phyloP scores from a whole-genome alignment of 2,113 vertebrate genomes.

The Oplegnathus fasciatus region DNA sequence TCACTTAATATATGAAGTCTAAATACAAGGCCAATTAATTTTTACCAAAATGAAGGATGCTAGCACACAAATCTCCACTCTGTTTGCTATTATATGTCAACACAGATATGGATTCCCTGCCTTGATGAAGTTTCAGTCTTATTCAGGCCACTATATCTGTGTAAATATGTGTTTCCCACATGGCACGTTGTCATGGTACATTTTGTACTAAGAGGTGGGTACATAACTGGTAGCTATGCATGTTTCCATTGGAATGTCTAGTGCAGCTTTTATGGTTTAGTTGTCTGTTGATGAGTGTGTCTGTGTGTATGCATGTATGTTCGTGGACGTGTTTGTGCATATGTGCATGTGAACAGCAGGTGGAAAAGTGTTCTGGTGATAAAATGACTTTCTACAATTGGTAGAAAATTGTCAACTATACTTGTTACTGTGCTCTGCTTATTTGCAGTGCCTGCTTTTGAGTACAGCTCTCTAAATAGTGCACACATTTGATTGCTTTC shows the following conservation, averaged over 20 bases:
- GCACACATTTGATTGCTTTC: constrained; percentile 49
- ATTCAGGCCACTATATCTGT: constrained; percentile 59
- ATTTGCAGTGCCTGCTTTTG: constrained; percentile 46
- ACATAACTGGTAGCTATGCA: constrained; percentile 69
- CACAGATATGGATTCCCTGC: constrained; percentile 52
- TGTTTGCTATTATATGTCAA: constrained; percentile 56
- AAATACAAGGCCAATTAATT: constrained; percentile 62
- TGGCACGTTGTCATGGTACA: constrained; percentile 57
- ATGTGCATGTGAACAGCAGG: constrained; percentile 49
- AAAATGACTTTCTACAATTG: constrained; percentile 46
- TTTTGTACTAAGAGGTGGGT: constrained; percentile 57
- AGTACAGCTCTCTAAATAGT: constrained; percentile 49
- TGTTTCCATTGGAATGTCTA: constrained; percentile 69
- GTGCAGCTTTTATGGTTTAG: constrained; percentile 72
- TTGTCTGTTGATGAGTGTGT: constrained; percentile 48
- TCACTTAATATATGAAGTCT: constrained; percentile 79
- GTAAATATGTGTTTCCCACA: constrained; percentile 50
- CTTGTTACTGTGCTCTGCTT: constrained; percentile 77
- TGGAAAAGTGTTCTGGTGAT: constrained; percentile 52
- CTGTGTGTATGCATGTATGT: constrained; percentile 53
- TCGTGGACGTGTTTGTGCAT: constrained; percentile 31
- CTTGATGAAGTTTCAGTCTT: constrained; percentile 61
- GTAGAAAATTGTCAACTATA: constrained; percentile 60
- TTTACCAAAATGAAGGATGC: constrained; percentile 82
- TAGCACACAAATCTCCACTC: constrained; percentile 52